phyloP scores from a whole-genome alignment of 2,888 invertebrate genomes.

The Myopa tessellatipennis region DNA sequence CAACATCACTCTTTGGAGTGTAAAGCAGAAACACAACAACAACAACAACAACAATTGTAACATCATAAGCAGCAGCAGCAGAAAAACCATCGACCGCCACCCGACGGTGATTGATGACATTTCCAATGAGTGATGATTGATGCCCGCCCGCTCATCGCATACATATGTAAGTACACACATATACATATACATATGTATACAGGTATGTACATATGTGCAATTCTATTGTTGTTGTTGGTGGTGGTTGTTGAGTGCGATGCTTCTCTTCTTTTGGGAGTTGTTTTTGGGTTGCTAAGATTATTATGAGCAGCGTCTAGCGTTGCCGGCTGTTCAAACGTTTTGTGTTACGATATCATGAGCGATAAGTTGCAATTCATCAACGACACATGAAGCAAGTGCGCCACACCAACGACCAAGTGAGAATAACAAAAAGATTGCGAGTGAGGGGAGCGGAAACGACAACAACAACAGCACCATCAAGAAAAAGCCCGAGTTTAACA shows the following conservation, averaged over 20 bases:
- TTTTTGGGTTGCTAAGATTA: neutral
- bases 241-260: neutral
- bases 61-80: conserved; percentile 31
- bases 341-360: conserved; percentile 34
- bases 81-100: conserved; percentile 37
- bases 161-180: neutral
- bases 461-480: no score
- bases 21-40: conserved; percentile 34
- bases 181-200: neutral
- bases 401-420: no score
- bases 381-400: conserved; percentile 13
- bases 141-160: conserved; percentile 39
- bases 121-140: conserved; percentile 66
- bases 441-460: no score
- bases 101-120: conserved; percentile 64
- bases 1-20: conserved; percentile 39
- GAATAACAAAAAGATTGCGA: no score
- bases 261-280: neutral
- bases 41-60: conserved; percentile 30
- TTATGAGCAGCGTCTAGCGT: conserved; percentile 13
- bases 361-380: conserved; percentile 35
- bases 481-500: no score
- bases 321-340: conserved; percentile 34
- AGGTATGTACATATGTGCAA: neutral
- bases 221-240: neutral